Evolutionary conservation across 2,113 vertebrate species (phyloP).

Genomic region (Indicator maculatus): DNA sequence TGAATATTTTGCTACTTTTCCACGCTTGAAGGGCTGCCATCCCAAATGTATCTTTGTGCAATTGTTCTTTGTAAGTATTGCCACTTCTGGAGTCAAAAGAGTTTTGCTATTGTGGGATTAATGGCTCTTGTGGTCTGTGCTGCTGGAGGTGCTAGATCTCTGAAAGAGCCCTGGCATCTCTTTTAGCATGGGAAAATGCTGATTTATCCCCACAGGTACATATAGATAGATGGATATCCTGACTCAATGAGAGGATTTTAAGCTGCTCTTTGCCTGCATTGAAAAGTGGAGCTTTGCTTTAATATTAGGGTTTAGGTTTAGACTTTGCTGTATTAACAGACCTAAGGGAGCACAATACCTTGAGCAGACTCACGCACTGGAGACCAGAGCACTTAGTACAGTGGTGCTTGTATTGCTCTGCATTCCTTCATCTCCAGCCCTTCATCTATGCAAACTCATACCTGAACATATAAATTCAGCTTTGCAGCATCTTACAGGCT

Average conservation of each 20-base stretch:
- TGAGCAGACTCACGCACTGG: not conserved
- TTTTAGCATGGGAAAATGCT: not conserved
- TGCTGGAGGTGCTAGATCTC: not conserved
- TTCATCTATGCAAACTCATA: not conserved
- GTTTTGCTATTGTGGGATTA: not conserved
- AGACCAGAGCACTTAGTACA: not conserved
- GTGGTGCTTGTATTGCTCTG: not conserved
- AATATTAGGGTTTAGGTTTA: not conserved
- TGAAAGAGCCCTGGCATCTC: not conserved
- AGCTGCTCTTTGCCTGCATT: not conserved
- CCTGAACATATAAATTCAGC: not conserved
- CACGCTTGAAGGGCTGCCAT: not conserved
- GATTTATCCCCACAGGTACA: not conserved
- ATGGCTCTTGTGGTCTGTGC: not conserved
- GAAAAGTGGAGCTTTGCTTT: not conserved
- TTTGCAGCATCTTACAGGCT: not conserved
- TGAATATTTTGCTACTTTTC: not conserved
- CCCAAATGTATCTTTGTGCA: not conserved
- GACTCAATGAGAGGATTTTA: not conserved
- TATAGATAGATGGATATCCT: not conserved
- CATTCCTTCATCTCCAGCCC: not conserved
- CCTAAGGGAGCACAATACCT: not conserved
- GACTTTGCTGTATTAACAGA: not conserved
- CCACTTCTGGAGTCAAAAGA: not conserved
- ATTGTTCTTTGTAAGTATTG: not conserved